Evolutionary conservation across 2,888 invertebrate genomes (phyloP), one percentile per base, ranked within the genome.

Genomic region (Frankliniella fusca): DNA sequence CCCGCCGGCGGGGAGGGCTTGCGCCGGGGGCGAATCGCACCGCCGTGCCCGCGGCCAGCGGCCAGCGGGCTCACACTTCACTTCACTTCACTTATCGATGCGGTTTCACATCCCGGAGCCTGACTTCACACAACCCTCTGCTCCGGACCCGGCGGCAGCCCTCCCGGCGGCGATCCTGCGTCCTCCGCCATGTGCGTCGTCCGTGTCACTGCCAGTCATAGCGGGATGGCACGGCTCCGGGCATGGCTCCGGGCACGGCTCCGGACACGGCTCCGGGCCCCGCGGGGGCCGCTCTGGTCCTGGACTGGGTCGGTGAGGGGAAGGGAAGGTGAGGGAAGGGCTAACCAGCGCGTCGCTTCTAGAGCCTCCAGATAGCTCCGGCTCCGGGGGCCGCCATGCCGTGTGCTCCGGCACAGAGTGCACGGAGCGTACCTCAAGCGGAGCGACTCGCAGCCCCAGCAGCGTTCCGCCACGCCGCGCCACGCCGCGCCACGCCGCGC

Each of bases 201-300:
- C 80, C 54, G 70, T 76, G 70, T 76, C 70, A 76, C 70, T 76
- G 61, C 20, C 61, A 61, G 20, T 61, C 61, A 18, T 61, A 61
- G 61, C 61, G 61, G 61, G 61, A 61, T n/a, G 61, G 61, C 15
- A 61, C 61, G 61, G 61, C 38, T 15, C 61, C 1, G 61, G 61
- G 20, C 61, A 8, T 18, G 61, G 61, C 61, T 18, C 7, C 54
- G 54, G 54, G 3, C 15, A 54, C 15, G 54, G 20, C 54, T 20
- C 3, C 54, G 54, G n/a, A n/a, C n/a, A 54, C 54, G 54, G 54
- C 54, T 10, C 10, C n/a, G n/a, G 38, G 61, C 61, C 61, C 38
- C 3, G 38, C 38, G 3, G 3, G 38, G 38, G 38, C 38, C 38
- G 38, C 38, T 38, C 38, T 38, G 38, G 38, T 38, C 38, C 38